Evolutionary conservation across 2,113 vertebrate genomes (phyloP), one percentile per base, ranked within the genome.

Genomic region (Opisthocomus hoazin): DNA sequence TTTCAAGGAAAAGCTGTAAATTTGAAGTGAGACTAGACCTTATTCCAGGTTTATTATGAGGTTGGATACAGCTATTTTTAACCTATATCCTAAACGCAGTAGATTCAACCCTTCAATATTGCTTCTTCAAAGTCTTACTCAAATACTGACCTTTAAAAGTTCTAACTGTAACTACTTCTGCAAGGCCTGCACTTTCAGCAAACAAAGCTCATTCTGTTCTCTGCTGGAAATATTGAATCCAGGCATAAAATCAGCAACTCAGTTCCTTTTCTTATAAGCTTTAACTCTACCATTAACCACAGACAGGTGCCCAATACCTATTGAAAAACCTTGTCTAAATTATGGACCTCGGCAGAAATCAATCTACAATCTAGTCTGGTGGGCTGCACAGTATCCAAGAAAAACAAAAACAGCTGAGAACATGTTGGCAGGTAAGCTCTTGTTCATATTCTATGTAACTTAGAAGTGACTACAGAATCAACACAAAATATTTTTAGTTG

Each of bases 131-230:
- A 95, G 53, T 36, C 43, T 84, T 85, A 29, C 79, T 90, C 75
- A 74, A 90, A 92, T 37, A 54, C 76, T 77, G 90, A 92, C 90
- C 94, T 87, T 90, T 93, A 58, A 58, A 94, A 90, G n/a, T 90
- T 94, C 46, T 77, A 54, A 80, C 53, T 93, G 10, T 23, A 85
- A 34, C 61, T 90, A 66, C 73, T 97, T 95, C 74, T 97, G 94
- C 79, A 94, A 93, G 64, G n/a, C 76, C 60, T 93, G 79, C 68
- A 93, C 68, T 93, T 96, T 94, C 37, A 93, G 46, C n/a, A 89
- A 86, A 86, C 54, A 93, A 93, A 88, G 43, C 37, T 77, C 9
- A 17, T 68, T 89, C 46, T 92, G 56, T 86, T 94, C 86, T 79
- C 92, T 89, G 68, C 46, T 92, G 91, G 89, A 96, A 94, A 89